Base-by-base conservation (phyloP, 2,888 invertebrate genomes). In the Andrena chrysosceles region DNA sequence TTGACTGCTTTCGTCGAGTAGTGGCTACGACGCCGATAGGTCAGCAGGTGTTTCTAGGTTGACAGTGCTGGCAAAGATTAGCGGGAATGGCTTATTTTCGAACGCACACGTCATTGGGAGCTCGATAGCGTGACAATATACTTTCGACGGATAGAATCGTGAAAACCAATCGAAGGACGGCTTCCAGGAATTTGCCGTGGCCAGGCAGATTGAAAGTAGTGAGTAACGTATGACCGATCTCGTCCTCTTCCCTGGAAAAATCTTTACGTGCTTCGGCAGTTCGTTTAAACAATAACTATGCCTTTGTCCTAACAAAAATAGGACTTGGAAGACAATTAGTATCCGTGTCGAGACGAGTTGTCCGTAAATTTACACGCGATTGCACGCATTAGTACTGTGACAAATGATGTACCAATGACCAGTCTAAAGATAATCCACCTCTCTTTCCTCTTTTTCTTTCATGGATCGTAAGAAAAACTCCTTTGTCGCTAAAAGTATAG, bases 131-230 rank as follows among this genome's bases (percentile, higher is more conserved):
- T 56, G 64, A 70, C 64, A 6, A 67, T 81, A 42, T 67, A 67
- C 7, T 71, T 54, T 35, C 48, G 31, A 74, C 66, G 59, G 35
- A 13, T 49, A 67, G 72, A 42, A 69, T 70, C 59, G 49, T 33
- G 52, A 16, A 66, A 80, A 77, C 6, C 48, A 35, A 81, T 72
- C 31, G 78, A 76, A 85, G 67, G 63, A 85, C 89, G 84, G 69
- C 72, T 59, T 42, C 60, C 67, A 80, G 66, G 79, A 89, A 87
- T 72, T 69, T 71, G 86, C 91, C 90, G 90, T 90, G 92, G 89
- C 90, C 89, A 59, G 87, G 78, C 69, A 91, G 91, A 71, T 85
- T 92, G 60, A 88, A 71, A 81, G 89, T 92, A 73, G 92, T 92
- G 90, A 92, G 92, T 92, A 89, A 67, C 29, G 33, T n/a, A n/a